Base-by-base conservation (phyloP, 2,888 invertebrate species). In the Ophraella communa region DNA sequence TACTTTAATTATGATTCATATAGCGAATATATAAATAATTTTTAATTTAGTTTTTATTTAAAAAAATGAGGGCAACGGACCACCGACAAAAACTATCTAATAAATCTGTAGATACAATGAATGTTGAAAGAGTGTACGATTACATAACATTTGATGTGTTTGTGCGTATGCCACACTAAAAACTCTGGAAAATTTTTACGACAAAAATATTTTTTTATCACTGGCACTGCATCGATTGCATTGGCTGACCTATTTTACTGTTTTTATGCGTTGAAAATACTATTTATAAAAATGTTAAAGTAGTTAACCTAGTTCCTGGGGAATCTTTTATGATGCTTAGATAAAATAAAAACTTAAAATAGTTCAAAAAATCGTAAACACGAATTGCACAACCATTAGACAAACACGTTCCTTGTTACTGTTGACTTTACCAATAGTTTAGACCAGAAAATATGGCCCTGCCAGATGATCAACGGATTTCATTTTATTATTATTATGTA, bases 231-330 rank as follows among this genome's bases (percentile, higher is more conserved):
- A 64, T n/a, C n/a, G 47, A 68, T 64, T 68, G 65, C 68, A 65
- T 58, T 58, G 55, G 68, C 30, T 66, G 68, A 69, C 68, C 68
- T 57, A 69, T 60, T 62, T 69, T 58, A 52, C 57, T 58, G 66
- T 65, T 66, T 65, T 66, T 64, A 65, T 69, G 58, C 58, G 65
- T 61, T 60, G 60, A 64, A 65, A 62, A 62, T 66, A 62, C 69
- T 69, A 69, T 69, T 69, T 69, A 69, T 69, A 69, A 69, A 67
- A 69, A 67, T 55, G 59, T 61, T 53, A 53, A 24, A 61, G 56
- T 62, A 65, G 69, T 69, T 69, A 69, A 69, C 69, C 69, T 60
- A 69, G 62, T 69, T 69, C 59, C 64, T 66, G 47, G 53, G 62
- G 64, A 66, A 59, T 66, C 68, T 66, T 69, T 69, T 69, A 69